Conservation (phyloP, 2,113 vertebrate genomes). For the Cryptotis parvus region DNA sequence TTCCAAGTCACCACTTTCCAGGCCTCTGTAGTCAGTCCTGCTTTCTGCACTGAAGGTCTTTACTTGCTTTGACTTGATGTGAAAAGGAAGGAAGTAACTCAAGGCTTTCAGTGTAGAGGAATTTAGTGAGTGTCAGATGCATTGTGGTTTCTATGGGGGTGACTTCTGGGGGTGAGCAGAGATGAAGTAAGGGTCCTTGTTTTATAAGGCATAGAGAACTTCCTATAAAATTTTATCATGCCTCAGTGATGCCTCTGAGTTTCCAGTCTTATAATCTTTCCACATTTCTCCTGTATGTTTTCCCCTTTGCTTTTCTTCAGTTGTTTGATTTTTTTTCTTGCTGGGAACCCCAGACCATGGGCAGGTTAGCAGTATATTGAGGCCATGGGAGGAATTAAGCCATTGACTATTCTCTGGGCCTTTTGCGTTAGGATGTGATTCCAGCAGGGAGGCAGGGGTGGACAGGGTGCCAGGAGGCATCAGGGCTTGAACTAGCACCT, state of each 20-base stretch:
- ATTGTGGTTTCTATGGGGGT: neutral
- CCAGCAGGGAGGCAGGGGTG: too few relatives aligned
- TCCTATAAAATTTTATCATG: too few relatives aligned
- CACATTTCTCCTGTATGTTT: neutral
- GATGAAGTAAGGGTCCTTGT: rapidly evolving
- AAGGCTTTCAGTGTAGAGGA: neutral
- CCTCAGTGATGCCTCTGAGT: neutral
- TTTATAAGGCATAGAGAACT: neutral
- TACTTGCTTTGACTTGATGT: neutral
- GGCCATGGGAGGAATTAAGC: too few relatives aligned
- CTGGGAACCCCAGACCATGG: too few relatives aligned
- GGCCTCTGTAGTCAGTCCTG: neutral
- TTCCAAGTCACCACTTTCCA: neutral
- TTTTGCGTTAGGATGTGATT: too few relatives aligned
- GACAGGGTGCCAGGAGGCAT: too few relatives aligned
- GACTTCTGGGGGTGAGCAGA: rapidly evolving
- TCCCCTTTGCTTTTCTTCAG: neutral
- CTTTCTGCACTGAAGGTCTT: neutral
- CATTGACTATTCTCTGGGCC: too few relatives aligned
- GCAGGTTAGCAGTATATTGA: too few relatives aligned
- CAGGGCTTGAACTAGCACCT: too few relatives aligned
- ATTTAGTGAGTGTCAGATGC: neutral
- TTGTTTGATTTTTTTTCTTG: neutral
- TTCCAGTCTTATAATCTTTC: neutral
- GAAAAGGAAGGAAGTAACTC: neutral